Evolutionary conservation across 2,888 invertebrate genomes (phyloP).

Genomic region (Electrophaes corylata): DNA sequence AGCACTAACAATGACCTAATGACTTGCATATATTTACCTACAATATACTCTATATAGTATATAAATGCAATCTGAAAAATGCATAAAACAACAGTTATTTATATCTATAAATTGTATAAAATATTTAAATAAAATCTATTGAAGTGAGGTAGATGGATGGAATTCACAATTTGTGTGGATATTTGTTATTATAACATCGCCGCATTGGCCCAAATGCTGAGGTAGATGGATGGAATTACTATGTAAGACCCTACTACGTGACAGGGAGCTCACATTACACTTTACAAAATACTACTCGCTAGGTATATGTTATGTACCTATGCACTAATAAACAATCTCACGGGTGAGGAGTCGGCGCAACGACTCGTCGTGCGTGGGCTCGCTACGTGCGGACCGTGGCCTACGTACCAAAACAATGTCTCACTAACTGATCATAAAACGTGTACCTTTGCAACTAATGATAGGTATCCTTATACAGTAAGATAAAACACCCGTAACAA

Average conservation of each 20-base stretch:
- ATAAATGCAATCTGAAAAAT: constrained; percentile 84
- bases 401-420: constrained; percentile 57
- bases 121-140: constrained; percentile 85
- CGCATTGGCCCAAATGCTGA: constrained; percentile 83
- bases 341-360: constrained; percentile 37
- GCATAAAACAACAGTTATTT: constrained; percentile 83
- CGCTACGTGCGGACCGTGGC: constrained; percentile 39
- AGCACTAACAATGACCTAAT: constrained; percentile 76
- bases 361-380: constrained; percentile 28
- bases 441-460: constrained; percentile 30
- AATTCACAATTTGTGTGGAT: constrained; percentile 86
- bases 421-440: constrained; percentile 50
- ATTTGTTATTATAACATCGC: constrained; percentile 74
- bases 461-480: constrained; percentile 26
- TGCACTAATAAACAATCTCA: constrained; percentile 67
- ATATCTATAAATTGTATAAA: constrained; percentile 84
- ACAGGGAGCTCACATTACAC: constrained; percentile 72
- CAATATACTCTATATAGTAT: constrained; percentile 82
- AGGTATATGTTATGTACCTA: constrained; percentile 46
- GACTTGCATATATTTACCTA: constrained; percentile 81
- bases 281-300: constrained; percentile 77
- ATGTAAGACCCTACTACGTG: constrained; percentile 76
- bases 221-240: constrained; percentile 86
- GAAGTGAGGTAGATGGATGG: constrained; percentile 90
- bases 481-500: constrained; percentile 27